Evolutionary conservation across 2,113 vertebrate species (phyloP), one percentile per base, ranked within the genome.

Genomic region (Cyprinus carpio): DNA sequence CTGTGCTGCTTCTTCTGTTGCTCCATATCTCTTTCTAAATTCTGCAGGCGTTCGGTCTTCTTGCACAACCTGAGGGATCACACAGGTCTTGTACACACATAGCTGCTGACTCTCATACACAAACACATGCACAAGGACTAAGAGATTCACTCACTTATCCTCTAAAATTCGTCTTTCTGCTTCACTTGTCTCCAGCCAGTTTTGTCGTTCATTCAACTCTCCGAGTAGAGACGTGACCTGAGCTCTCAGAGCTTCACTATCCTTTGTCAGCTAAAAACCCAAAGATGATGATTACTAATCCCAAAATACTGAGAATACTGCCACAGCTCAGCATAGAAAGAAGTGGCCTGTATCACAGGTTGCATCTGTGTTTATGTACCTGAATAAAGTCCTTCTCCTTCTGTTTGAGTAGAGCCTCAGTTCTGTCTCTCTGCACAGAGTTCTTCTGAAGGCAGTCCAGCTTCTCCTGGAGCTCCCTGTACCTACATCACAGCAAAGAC

Each of bases 191-290:
- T 97, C 95, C 87, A 97, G 87, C 71, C 94, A 95, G 87, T 91
- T 95, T 92, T 96, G 96, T 58, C 96, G 95, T 92, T 97, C 97
- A 0, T 95, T 92, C n/a, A 98, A 94, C 79, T 98, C 97, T 11
- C 94, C 96, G 25, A 98, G 86, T 20, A 98, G 92, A 6, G 97
- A 98, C 0, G 96, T 98, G 7, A 95, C 96, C 90, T 98, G 97
- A 65, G 96, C 96, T 88, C 97, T 97, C 87, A 97, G 92, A 1
- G 95, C 93, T 74, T 95, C 95, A 51, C 93, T 95, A 90, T 97
- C 96, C 83, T 97, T 97, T 0, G 93, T 93, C 90, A 96, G 87
- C 94, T 95, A 77, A 5, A 87, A 76, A 43, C 83, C 2, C 77
- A 7, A 83, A 75, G 77, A 10, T 62, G 8, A 58, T 29, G 29